A percentile compares a stretch with the other conserved stretches of the same genome.
phyloP scores from a whole-genome alignment of 2,797 vertebrate species.

The Oceanodroma leucorhoa region DNA sequence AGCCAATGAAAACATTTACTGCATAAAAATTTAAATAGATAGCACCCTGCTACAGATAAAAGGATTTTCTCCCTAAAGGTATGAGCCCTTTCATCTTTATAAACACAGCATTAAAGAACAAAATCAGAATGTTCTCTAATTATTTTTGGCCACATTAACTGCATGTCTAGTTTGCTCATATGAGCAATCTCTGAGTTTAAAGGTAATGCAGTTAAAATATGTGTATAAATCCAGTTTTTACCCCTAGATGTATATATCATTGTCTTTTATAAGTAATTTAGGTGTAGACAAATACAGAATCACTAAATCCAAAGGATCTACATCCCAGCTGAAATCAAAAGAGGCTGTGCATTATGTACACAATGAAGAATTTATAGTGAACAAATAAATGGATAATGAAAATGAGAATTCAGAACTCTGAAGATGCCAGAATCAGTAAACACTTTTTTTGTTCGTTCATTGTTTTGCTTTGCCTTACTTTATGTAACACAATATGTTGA shows the following conservation, averaged over 20 bases:
- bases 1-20: background rate
- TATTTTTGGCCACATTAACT: background rate
- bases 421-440: background rate
- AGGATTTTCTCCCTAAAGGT: background rate
- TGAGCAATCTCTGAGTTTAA: background rate
- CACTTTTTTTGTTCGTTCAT: background rate
- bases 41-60: background rate
- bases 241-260: background rate
- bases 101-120: background rate
- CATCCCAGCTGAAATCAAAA: background rate
- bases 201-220: background rate
- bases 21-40: background rate
- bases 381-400: background rate
- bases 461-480: background rate
- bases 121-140: background rate
- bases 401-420: background rate
- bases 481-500: background rate
- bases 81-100: background rate
- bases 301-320: background rate
- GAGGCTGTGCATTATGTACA: background rate
- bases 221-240: background rate
- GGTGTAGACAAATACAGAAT: background rate
- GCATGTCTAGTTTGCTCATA: background rate
- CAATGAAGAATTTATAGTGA: background rate
- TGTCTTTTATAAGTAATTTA: background rate